Conservation (phyloP, 2,113 vertebrate genomes). For the Diphyllodes magnificus region DNA sequence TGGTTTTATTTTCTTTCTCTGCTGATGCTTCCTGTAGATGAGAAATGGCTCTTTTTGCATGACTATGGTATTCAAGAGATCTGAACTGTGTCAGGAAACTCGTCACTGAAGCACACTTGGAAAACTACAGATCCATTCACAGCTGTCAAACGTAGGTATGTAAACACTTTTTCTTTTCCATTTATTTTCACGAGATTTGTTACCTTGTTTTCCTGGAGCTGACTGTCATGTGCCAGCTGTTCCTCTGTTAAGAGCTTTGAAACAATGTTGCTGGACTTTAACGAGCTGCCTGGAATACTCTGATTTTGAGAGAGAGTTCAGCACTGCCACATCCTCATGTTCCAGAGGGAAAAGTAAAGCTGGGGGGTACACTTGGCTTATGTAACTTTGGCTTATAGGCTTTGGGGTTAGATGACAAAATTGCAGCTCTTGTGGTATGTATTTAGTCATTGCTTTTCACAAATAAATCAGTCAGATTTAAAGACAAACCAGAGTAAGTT, state of each 20-base stretch:
- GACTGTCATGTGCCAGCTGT: not conserved
- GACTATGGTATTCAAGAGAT: constrained; percentile 31
- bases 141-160: constrained; percentile 13
- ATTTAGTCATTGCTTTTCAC: not conserved
- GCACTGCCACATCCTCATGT: not conserved
- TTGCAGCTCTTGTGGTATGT: not conserved
- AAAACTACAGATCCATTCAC: not conserved
- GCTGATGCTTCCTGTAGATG: not conserved
- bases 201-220: not conserved
- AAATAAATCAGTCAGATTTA: not conserved
- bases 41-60: constrained; percentile 6
- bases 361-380: not conserved
- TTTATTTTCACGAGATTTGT: not conserved
- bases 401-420: not conserved
- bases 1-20: not conserved
- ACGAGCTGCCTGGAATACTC: not conserved
- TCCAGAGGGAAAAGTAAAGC: not conserved
- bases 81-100: not conserved
- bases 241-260: not conserved
- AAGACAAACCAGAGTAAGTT: not conserved
- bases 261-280: not conserved
- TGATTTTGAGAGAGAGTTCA: not conserved
- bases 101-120: not conserved
- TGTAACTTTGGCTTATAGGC: not conserved
- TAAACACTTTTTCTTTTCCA: not conserved